Base-by-base conservation (phyloP, 2,888 invertebrate species). In the Microplitis manilae region DNA sequence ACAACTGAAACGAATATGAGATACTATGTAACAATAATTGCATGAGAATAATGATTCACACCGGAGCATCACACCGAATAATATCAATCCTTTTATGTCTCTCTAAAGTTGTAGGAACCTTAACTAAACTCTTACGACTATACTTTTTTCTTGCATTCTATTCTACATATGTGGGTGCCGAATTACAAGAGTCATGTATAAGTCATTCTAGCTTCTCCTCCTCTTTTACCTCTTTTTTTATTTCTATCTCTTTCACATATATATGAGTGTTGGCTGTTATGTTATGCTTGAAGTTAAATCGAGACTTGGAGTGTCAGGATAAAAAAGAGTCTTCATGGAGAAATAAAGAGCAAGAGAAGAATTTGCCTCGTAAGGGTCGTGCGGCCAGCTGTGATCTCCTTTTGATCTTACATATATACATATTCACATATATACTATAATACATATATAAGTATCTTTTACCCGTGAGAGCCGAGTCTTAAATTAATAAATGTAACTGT, bases 291-390 rank as follows among this genome's bases (percentile, higher is more conserved):
- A 38, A 13, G 65, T 65, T 65, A 2, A 65, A 38, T 65, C 65
- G 38, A 20, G 65, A 65, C 74, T 40, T 62, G 8, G 68, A 64
- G 60, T 73, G 9, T 67, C 76, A 70, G 76, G 79, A 81, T 81
- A 80, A 64, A 77, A 80, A 81, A 80, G 81, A 81, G 76, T 71
- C 40, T 76, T 41, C 76, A 68, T 38, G 76, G 71, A 68, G 59
- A 65, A 50, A 50, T 50, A 80, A 75, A 78, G 83, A 79, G 78
- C 79, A 65, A 68, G 77, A 85, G 64, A 73, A 83, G 86, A 86
- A 86, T 86, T 85, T 79, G 86, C 86, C 83, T 85, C 83, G 86
- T 86, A 87, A 86, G 86, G 84, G 82, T 81, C 70, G 38, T 83
- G 79, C 80, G 79, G 79, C 77, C 75, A 80, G 79, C 77, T 79